Base-by-base conservation (phyloP, 1,140 invertebrate species). In the Saxidomus purpurata region DNA sequence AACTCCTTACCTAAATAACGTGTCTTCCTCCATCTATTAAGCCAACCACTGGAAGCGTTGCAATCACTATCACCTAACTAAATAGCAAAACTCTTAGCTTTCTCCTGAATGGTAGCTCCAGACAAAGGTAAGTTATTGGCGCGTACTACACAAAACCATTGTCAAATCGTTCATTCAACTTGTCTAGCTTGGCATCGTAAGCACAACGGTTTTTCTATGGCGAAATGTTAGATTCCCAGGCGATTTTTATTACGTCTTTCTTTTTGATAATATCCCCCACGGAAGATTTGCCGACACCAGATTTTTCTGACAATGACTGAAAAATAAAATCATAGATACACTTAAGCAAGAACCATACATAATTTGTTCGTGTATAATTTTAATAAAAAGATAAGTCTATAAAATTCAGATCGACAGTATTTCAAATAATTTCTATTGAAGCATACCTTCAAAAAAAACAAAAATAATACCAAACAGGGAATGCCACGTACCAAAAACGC, bases 1-100 rank as follows among this genome's bases (percentile, higher is more conserved):
- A n/a, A 77, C 19, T 74, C 79, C 28, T 61, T 77, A 0, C 90
- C 80, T 49, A 81, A 88, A 84, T 94, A 90, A 3, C 92, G 84
- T 36, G 67, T 69, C 55, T 92, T 91, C 76, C 93, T 95, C 9
- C 90, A n/a, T n/a, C n/a, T n/a, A n/a, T n/a, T n/a, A n/a, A n/a
- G n/a, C n/a, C n/a, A n/a, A n/a, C n/a, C n/a, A n/a, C 92, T 94
- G 15, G 93, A 94, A 47, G 93, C 92, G n/a, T 94, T 94, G 77
- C 95, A 95, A 49, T 95, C 92, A 47, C 28, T 76, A 40, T 89
- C 74, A 0, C 87, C 91, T 22, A 95, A 85, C 47, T 92, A 90
- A n/a, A n/a, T n/a, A n/a, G n/a, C n/a, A n/a, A n/a, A n/a, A n/a
- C n/a, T n/a, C n/a, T n/a, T n/a, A n/a, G n/a, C n/a, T n/a, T n/a